phyloP scores from a whole-genome alignment of 2,888 invertebrate genomes.

The Lagria hirta region DNA sequence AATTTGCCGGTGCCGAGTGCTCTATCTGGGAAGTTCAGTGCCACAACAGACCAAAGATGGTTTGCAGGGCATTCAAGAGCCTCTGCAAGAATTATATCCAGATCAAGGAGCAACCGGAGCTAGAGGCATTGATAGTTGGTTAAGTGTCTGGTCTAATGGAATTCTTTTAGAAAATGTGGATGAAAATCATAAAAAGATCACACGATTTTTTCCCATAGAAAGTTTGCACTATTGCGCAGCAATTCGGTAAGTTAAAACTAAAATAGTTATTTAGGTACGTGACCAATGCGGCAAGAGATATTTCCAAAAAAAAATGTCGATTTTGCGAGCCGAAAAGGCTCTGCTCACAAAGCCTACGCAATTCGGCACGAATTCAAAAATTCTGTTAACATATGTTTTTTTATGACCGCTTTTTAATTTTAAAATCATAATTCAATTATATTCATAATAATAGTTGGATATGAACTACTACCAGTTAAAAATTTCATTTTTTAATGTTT shows the following conservation, averaged over 20 bases:
- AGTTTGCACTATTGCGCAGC: constrained; percentile 95
- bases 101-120: constrained; percentile 88
- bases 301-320: too few species aligned
- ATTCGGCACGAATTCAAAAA: too few species aligned
- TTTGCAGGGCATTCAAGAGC: constrained; percentile 95
- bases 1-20: constrained; percentile 93
- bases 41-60: constrained; percentile 98
- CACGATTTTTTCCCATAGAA: constrained; percentile 94
- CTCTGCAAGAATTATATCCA: constrained; percentile 92
- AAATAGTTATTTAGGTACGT: too few species aligned
- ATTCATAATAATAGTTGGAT: too few species aligned
- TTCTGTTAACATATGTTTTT: too few species aligned
- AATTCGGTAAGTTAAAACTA: constrained; percentile 89
- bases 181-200: constrained; percentile 91
- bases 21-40: constrained; percentile 94
- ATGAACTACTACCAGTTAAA: too few species aligned
- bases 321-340: too few species aligned
- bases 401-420: too few species aligned
- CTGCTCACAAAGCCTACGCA: too few species aligned
- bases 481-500: too few species aligned
- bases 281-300: too few species aligned
- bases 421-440: too few species aligned
- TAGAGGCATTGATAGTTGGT: constrained; percentile 92
- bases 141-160: constrained; percentile 97
- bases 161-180: constrained; percentile 94